Conservation (phyloP, 1,140 invertebrate genomes). For the Sitobion miscanthi region DNA sequence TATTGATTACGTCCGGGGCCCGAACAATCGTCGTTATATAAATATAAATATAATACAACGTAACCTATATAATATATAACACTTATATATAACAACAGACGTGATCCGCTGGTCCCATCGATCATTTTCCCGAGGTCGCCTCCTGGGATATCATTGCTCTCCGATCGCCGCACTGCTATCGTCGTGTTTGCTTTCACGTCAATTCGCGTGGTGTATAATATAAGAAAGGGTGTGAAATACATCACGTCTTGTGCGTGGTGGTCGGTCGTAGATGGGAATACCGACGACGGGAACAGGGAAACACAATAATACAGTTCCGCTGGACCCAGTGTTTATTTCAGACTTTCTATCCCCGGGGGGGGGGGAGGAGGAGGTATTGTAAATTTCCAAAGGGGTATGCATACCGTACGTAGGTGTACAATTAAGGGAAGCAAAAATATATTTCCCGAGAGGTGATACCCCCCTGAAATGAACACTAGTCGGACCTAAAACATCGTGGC, state of each 20-base stretch:
- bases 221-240: slow-evolving; percentile 7
- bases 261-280: background rate
- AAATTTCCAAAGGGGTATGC: too few species aligned
- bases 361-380: too few species aligned
- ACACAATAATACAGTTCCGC: background rate
- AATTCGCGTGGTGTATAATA: background rate
- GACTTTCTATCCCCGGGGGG: too few species aligned
- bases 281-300: background rate
- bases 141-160: slow-evolving; percentile 5
- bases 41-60: background rate
- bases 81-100: background rate
- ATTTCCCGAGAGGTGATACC: too few species aligned
- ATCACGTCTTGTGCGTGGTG: background rate
- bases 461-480: too few species aligned
- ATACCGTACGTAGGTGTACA: too few species aligned
- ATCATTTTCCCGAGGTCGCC: slow-evolving; percentile 12
- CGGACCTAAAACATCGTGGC: too few species aligned
- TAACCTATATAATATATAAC: background rate
- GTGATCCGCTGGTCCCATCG: slow-evolving; percentile 4
- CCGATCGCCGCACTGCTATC: background rate
- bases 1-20: slow-evolving; percentile 39
- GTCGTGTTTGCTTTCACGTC: slow-evolving; percentile 38
- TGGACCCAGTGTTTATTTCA: too few species aligned
- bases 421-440: too few species aligned
- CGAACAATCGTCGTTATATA: slow-evolving; percentile 23